These are phyloP conservation scores for Notocelia uddmanniana DNA, from an alignment of 2,888 invertebrate species.

Conservation along the genomic window DNA sequence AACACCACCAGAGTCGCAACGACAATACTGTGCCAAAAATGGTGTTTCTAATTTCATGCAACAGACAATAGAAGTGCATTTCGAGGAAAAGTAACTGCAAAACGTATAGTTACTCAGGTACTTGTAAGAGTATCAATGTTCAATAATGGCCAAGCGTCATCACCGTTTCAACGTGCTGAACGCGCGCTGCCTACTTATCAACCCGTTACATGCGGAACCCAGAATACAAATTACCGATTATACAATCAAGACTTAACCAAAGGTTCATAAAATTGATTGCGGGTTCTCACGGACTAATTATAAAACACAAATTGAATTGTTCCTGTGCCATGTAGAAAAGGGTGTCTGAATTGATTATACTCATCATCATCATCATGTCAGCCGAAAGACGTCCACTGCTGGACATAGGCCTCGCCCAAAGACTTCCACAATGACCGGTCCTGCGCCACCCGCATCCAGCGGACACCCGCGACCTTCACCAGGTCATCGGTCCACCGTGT, in stretches of 20 bases:
- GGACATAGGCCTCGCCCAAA: too few species aligned
- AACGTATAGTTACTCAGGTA: not conserved
- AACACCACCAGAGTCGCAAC: too few species aligned
- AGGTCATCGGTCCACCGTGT: too few species aligned
- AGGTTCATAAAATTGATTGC: slow-evolving; percentile 19
- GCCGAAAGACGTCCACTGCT: too few species aligned
- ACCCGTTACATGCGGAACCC: slow-evolving; percentile 50
- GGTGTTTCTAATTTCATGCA: too few species aligned
- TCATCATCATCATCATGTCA: too few species aligned
- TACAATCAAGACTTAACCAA: slow-evolving; percentile 38
- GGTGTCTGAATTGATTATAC: not conserved
- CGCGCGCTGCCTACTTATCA: slow-evolving; percentile 51
- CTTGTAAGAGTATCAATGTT: slow-evolving; percentile 9
- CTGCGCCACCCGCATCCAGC: too few species aligned
- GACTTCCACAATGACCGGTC: too few species aligned
- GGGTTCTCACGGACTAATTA: slow-evolving; percentile 20
- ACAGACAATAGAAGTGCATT: not conserved
- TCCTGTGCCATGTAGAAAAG: not conserved
- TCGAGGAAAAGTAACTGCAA: not conserved
- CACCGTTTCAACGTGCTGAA: slow-evolving; percentile 34
- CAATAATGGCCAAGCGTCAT: slow-evolving; percentile 17
- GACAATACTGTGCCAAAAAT: too few species aligned
- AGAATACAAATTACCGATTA: slow-evolving; percentile 55
- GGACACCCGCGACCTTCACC: too few species aligned
- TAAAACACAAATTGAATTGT: slow-evolving; percentile 2